Conservation (phyloP, 2,888 invertebrate genomes). For the Elysia crispata region DNA sequence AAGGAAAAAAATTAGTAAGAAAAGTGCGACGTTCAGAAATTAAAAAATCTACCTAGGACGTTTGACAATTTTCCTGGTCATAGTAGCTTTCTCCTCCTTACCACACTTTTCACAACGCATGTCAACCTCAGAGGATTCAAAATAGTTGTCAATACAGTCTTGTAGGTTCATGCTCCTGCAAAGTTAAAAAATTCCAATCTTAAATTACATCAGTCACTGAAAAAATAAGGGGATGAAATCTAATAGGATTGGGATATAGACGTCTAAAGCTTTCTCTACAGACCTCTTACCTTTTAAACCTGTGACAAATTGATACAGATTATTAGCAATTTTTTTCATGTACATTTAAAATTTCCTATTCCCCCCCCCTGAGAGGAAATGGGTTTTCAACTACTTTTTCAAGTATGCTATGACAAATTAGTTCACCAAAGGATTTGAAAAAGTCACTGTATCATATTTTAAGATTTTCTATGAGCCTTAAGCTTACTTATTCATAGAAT, state of each 20-base stretch:
- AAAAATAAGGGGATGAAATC: neutral
- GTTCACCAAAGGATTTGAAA: too few relatives aligned
- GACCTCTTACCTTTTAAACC: neutral
- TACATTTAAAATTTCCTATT: too few relatives aligned
- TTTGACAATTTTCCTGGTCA: slow-evolving; percentile 44
- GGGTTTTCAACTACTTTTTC: too few relatives aligned
- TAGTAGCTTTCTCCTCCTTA: slow-evolving; percentile 38
- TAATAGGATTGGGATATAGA: neutral
- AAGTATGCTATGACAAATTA: too few relatives aligned
- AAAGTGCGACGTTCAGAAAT: neutral
- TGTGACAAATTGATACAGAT: neutral
- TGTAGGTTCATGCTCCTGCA: slow-evolving; percentile 11
- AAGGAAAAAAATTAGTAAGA: slow-evolving; percentile 5
- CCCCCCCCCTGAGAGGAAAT: too few relatives aligned
- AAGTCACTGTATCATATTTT: too few relatives aligned
- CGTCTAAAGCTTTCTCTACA: neutral
- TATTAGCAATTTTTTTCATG: too few relatives aligned
- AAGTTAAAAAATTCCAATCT: neutral
- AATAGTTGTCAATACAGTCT: slow-evolving; percentile 44
- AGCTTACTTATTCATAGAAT: too few relatives aligned
- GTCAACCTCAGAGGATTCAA: slow-evolving; percentile 28
- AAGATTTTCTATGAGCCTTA: too few relatives aligned
- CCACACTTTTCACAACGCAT: slow-evolving; percentile 40
- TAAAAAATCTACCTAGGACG: slow-evolving; percentile 39
- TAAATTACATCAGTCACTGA: neutral